These are phyloP conservation scores for Mohoua ochrocephala DNA, from an alignment of 2,113 vertebrate species.

Conservation along the genomic window DNA sequence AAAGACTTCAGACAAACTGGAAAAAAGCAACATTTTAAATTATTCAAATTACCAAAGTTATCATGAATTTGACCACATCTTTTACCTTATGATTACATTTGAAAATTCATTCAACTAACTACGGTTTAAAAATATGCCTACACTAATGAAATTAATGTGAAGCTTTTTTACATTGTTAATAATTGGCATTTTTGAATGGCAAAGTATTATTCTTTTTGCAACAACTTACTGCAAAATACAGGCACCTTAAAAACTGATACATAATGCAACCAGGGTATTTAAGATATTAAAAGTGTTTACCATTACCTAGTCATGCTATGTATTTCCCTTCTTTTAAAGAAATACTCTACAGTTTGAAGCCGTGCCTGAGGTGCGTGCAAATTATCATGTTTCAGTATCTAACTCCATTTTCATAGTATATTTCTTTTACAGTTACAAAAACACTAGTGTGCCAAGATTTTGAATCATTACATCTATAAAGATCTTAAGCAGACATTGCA, in stretches of 20 bases:
- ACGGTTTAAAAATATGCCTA: neutral
- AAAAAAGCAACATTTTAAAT: constrained; percentile 32
- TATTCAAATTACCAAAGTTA: neutral
- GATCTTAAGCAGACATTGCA: neutral
- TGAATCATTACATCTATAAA: neutral
- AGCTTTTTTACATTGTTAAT: neutral
- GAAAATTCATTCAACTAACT: constrained; percentile 2
- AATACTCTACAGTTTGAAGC: constrained; percentile 19
- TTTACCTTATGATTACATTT: constrained; percentile 25
- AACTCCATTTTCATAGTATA: neutral
- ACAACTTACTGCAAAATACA: constrained; percentile 41
- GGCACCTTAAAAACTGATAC: constrained; percentile 41
- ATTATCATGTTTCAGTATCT: constrained; percentile 17
- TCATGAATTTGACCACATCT: neutral
- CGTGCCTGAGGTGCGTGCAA: constrained; percentile 8
- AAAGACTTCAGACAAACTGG: constrained; percentile 28
- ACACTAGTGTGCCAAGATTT: constrained; percentile 3
- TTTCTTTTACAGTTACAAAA: constrained; percentile 24
- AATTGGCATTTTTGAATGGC: constrained; percentile 31
- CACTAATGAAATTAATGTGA: neutral
- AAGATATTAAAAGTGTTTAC: neutral
- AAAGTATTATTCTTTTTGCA: constrained; percentile 22
- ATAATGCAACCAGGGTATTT: constrained; percentile 10
- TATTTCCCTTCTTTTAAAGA: constrained; percentile 31
- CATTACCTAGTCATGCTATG: constrained; percentile 6